These are phyloP conservation scores for Grammomys dolichurus DNA, from an alignment of 2,113 vertebrate species.

Conservation along the genomic window DNA sequence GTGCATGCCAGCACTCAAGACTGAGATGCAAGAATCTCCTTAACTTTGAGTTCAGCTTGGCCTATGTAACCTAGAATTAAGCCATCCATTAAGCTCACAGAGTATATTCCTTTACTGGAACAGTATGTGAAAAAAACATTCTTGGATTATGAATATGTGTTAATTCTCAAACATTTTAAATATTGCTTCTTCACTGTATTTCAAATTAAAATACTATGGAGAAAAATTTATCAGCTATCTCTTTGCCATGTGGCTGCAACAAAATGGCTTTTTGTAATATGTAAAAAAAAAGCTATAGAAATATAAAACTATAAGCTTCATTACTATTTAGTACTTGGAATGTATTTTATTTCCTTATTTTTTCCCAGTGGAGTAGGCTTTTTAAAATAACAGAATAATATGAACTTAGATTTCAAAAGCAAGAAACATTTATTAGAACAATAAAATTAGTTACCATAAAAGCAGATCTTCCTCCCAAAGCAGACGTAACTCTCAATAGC, in stretches of 20 bases:
- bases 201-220: conserved; percentile 26
- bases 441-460: background rate
- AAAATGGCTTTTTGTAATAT: conserved; percentile 10
- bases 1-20: background rate
- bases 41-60: background rate
- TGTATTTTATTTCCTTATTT: conserved; percentile 43
- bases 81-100: background rate
- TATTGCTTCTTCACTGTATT: conserved; percentile 16
- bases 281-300: conserved; percentile 33
- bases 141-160: conserved; percentile 12
- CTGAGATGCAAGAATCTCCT: background rate
- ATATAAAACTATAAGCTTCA: conserved; percentile 21
- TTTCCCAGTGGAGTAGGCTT: background rate
- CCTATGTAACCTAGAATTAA: background rate
- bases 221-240: conserved; percentile 40
- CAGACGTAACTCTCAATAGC: background rate
- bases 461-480: background rate
- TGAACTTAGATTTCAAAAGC: conserved; percentile 18
- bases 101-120: background rate
- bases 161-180: background rate
- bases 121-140: conserved; percentile 17
- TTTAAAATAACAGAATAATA: background rate
- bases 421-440: conserved; percentile 49
- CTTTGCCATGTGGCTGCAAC: background rate
- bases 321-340: conserved; percentile 39